Conservation (phyloP, 1,140 invertebrate species). For the Pogonus chalceus region DNA sequence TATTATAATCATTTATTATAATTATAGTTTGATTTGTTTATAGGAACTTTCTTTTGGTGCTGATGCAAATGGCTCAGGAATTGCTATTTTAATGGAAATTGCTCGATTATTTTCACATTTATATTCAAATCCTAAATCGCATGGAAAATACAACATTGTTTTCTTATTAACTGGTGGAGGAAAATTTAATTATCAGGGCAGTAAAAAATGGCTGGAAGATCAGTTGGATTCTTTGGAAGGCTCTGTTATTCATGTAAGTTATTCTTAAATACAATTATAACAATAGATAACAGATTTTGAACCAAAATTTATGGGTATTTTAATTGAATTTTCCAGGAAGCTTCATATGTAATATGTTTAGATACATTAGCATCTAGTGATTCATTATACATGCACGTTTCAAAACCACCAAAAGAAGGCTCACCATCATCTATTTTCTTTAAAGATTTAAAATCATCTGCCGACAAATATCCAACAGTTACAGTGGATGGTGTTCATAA, state of each 20-base stretch:
- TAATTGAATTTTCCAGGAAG: conserved; percentile 51
- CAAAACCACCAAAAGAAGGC: conserved; percentile 87
- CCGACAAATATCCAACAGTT: conserved; percentile 40
- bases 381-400: conserved; percentile 81
- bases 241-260: conserved; percentile 58
- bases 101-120: conserved; percentile 82
- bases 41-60: conserved; percentile 76
- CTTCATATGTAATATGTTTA: conserved; percentile 82
- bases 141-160: conserved; percentile 77
- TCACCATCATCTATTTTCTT: conserved; percentile 62
- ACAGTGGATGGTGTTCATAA: conserved; percentile 80
- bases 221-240: conserved; percentile 69
- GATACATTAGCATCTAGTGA: conserved; percentile 69
- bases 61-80: conserved; percentile 91
- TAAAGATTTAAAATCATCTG: conserved; percentile 51
- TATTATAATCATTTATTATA: neutral
- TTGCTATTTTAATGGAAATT: conserved; percentile 79
- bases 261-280: conserved; percentile 10
- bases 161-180: conserved; percentile 88
- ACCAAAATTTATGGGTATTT: no score
- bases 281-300: neutral
- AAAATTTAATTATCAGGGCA: conserved; percentile 87
- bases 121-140: conserved; percentile 70
- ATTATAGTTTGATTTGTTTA: conserved; percentile 21
- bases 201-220: conserved; percentile 94